These are phyloP conservation scores for Cetoscarus ocellatus DNA, from an alignment of 2,797 vertebrate species.

Conservation along the genomic window DNA sequence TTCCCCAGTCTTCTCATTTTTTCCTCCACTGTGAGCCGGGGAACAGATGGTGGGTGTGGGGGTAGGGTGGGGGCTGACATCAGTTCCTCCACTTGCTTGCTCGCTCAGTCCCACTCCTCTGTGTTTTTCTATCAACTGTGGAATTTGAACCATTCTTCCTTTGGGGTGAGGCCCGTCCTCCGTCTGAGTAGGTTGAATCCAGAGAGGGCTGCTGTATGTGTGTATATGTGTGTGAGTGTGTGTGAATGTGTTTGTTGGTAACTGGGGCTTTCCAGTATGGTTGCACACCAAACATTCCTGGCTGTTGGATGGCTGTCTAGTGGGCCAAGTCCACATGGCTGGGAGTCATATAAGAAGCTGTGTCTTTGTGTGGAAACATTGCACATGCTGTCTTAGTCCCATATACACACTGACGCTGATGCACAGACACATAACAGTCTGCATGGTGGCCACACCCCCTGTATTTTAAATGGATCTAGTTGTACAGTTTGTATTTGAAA, in stretches of 20 bases:
- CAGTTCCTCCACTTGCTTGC: constrained; percentile 48
- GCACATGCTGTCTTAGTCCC: neutral
- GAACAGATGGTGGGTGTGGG: constrained; percentile 46
- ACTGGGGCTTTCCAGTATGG: constrained; percentile 80
- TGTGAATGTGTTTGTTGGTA: constrained; percentile 58
- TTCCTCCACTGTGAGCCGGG: constrained; percentile 11
- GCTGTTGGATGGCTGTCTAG: constrained; percentile 67
- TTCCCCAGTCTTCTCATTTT: constrained; percentile 9
- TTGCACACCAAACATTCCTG: constrained; percentile 84
- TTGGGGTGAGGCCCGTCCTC: constrained; percentile 71
- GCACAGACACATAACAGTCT: constrained; percentile 5
- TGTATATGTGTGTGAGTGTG: constrained; percentile 38
- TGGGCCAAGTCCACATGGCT: constrained; percentile 78
- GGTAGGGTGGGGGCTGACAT: constrained; percentile 47
- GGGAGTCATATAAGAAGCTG: constrained; percentile 80
- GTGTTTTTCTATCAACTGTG: constrained; percentile 78
- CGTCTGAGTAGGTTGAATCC: constrained; percentile 69
- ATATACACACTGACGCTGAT: constrained; percentile 7
- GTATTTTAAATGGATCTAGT: constrained; percentile 4
- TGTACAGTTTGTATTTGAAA: constrained; percentile 8
- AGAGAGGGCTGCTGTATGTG: constrained; percentile 33
- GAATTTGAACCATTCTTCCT: constrained; percentile 79
- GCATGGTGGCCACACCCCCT: constrained; percentile 2
- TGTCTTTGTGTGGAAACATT: constrained; percentile 71
- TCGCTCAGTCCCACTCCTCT: constrained; percentile 45